Conservation (phyloP, 1,140 invertebrate species). For the Ostrea denselamellosa region DNA sequence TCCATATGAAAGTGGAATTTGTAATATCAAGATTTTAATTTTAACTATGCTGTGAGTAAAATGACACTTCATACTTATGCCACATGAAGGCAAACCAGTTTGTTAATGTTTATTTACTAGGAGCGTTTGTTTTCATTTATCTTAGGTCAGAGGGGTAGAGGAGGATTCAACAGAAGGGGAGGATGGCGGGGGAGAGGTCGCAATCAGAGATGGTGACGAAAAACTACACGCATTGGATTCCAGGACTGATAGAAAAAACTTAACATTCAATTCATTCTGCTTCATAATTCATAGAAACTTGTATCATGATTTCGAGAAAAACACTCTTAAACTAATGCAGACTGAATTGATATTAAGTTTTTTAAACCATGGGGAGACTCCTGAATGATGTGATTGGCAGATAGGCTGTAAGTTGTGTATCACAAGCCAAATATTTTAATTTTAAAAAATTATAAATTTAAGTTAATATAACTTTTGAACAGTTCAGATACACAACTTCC, state of each 20-base stretch:
- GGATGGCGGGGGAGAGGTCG: neutral
- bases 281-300: neutral
- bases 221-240: too few species aligned
- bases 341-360: neutral
- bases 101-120: too few species aligned
- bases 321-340: neutral
- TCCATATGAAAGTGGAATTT: too few species aligned
- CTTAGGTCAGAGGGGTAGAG: constrained; percentile 20
- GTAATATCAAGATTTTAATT: too few species aligned
- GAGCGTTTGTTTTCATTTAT: neutral
- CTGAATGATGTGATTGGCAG: neutral
- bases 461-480: neutral
- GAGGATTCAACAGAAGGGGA: constrained; percentile 15
- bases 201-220: constrained; percentile 14
- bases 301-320: neutral
- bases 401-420: constrained; percentile 31
- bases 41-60: too few species aligned
- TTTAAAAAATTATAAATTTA: neutral
- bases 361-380: neutral
- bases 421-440: neutral
- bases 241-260: neutral
- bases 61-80: too few species aligned
- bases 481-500: constrained; percentile 13
- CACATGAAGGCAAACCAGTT: too few species aligned
- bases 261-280: constrained; percentile 19